Base-by-base conservation (phyloP, 2,888 invertebrate species). In the Rhamphomyia laevipes region DNA sequence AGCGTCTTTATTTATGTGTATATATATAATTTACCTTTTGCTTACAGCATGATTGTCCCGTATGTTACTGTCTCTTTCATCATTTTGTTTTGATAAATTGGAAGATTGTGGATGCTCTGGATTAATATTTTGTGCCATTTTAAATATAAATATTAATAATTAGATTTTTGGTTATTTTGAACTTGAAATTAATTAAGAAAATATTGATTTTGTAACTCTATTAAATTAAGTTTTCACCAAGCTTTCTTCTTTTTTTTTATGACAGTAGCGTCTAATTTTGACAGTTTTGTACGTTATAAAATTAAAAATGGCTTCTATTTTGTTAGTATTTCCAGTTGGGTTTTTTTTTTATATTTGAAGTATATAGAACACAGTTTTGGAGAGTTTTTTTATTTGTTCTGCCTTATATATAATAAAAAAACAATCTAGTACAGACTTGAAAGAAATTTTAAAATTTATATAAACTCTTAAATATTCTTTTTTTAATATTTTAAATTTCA, bases 1-100 rank as follows among this genome's bases (percentile, higher is more conserved):
- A 9, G 23, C 23, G 23, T 27, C 9, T 27, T 9, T 9, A 21
- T n/a, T n/a, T n/a, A n/a, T n/a, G n/a, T n/a, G n/a, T n/a, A 27
- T 13, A 21, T 49, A 47, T 44, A 47, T n/a, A 42, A 17, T 75
- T 73, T 73, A 88, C 89, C 89, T 81, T 84, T 88, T 90, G 73
- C 86, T 87, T 59, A 89, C 89, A 66, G 89, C 88, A 72, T 90
- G 89, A 74, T 85, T 87, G 72, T 90, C 89, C 71, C 78, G 78
- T 78, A 65, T 68, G 79, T 84, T 64, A 83, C 81, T 58, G 81
- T 82, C 23, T 27, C 23, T 27, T 65, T 86, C 87, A 67, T 88
- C 86, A 66, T 80, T 83, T 59, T 86, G 85, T 77, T 89, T 89
- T 55, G 77, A 74, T 56, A 78, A 77, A 66, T 82, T 78, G 54